Evolutionary conservation across 1,140 invertebrate species (phyloP), one percentile per base, ranked within the genome.

Genomic region (Zaprionus ghesquierei): DNA sequence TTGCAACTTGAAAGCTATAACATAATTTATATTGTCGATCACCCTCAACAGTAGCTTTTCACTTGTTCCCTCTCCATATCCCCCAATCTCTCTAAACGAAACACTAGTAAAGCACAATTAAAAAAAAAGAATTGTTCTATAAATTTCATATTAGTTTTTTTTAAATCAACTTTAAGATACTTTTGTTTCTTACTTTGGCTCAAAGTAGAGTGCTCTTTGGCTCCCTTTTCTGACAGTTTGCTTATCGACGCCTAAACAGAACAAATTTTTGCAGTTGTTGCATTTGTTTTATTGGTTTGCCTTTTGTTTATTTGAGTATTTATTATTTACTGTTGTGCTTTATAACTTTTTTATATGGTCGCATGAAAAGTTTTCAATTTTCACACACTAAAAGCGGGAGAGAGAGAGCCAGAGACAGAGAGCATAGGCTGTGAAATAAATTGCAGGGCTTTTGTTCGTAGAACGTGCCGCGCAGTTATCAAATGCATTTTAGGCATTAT

Each of bases 401-500:
- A 53, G 31, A 23, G 31, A 35, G 50, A 4, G 23, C 2, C 9
- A 1, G 15, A n/a, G 41, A 22, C 8, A 23, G 41, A 8, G n/a
- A 18, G 12, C 15, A 20, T 46, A 20, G 41, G 46, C 60, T 31
- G 53, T n/a, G 23, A 68, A 73, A 73, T 73, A 73, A 73, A 73
- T 73, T 55, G 70, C 31, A 20, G 23, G 56, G 79, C 79, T 80
- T 84, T 84, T 85, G 69, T 69, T 50, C 8, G 35, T 18, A 20
- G 53, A 69, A 33, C 56, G 56, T 55, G 55, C 56, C 69, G 31
- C 20, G 50, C 76, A 66, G 81, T 80, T 85, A 85, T 84, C 81
- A 84, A 84, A 84, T 84, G 81, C 81, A 84, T 84, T 84, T 84
- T 80, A 74, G 81, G 18, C 77, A 84, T 80, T 84, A 84, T 74